Conservation (phyloP, 2,888 invertebrate genomes). For the Xestia ashworthii region DNA sequence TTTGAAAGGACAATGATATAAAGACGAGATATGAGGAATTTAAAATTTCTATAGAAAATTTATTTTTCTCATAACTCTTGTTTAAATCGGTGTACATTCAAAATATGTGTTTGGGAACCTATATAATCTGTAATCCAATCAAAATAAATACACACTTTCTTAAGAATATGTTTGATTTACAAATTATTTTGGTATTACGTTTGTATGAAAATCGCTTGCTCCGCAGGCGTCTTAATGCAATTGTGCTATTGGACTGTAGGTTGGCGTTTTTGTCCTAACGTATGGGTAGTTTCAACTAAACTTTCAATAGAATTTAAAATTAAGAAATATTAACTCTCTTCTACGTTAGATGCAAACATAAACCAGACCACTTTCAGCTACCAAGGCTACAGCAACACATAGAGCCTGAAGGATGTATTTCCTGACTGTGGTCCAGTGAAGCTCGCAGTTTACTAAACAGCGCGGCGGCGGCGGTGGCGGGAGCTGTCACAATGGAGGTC, state of each 20-base stretch:
- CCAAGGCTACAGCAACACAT: neutral
- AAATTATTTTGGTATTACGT: no score
- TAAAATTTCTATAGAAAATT: no score
- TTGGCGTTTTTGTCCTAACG: neutral
- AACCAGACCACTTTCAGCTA: conserved; percentile 8
- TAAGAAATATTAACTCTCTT: neutral
- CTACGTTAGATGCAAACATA: neutral
- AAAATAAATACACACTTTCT: no score
- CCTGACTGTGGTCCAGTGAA: conserved; percentile 22
- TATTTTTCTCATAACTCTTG: no score
- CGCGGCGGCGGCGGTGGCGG: neutral
- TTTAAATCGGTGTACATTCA: no score
- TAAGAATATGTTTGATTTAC: no score
- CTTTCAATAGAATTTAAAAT: conserved; percentile 1
- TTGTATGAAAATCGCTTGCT: no score
- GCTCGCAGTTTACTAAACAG: conserved; percentile 34
- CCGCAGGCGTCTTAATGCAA: no score
- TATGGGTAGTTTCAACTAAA: neutral
- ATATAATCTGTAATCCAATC: no score
- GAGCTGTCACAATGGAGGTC: conserved; percentile 42
- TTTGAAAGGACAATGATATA: no score
- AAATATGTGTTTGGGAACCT: no score
- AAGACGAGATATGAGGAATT: no score
- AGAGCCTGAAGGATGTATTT: conserved; percentile 21
- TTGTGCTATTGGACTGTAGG: neutral